These are phyloP conservation scores for Venturia canescens DNA, from an alignment of 1,140 invertebrate genomes.

Conservation along the genomic window DNA sequence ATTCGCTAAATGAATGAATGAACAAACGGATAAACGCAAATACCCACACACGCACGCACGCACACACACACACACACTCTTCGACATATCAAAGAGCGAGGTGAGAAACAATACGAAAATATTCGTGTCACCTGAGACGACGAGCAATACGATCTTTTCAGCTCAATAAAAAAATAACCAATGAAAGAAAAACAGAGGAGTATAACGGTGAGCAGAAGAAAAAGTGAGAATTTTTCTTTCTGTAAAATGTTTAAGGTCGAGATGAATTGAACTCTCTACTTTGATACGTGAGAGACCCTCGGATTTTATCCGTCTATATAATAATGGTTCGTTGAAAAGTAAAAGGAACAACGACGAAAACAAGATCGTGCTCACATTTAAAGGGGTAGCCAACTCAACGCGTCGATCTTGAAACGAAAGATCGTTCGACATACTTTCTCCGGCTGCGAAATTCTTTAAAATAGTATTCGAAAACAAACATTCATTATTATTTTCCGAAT, in stretches of 20 bases:
- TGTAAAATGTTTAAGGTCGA: conserved; percentile 36
- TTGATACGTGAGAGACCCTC: background rate
- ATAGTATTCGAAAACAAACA: background rate
- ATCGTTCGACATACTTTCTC: background rate
- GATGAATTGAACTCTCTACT: conserved; percentile 18
- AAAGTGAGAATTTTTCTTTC: conserved; percentile 26
- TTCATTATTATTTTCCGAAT: background rate
- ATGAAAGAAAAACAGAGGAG: no score
- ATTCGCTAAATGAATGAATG: no score
- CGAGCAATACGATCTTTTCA: no score
- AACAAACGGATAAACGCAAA: background rate
- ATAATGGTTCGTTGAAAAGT: conserved; percentile 60
- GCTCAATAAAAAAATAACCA: no score
- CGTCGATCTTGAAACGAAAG: conserved; percentile 29
- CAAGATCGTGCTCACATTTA: conserved; percentile 37
- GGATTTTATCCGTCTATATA: conserved; percentile 31
- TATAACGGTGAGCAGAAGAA: background rate
- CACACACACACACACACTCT: conserved; percentile 50
- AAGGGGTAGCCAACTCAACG: conserved; percentile 42
- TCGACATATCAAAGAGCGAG: conserved; percentile 72
- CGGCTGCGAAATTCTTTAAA: background rate
- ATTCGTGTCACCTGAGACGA: no score
- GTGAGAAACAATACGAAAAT: conserved; percentile 1
- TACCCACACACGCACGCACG: no score
- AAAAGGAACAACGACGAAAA: conserved; percentile 20